phyloP scores from a whole-genome alignment of 2,113 vertebrate species.

The Rhabdornis inornatus region DNA sequence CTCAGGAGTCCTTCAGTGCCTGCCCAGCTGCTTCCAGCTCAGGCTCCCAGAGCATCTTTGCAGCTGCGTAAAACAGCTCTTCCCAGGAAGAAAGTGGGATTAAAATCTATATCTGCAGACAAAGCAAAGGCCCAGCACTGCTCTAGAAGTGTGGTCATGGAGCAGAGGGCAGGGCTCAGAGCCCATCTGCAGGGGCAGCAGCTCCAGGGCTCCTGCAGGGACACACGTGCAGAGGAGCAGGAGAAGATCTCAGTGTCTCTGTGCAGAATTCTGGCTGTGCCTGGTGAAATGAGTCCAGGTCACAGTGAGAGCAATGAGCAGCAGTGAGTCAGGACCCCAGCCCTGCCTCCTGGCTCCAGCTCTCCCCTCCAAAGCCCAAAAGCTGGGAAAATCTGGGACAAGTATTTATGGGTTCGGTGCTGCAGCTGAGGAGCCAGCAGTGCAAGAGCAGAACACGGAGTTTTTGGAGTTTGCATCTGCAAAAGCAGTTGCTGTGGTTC shows the following conservation, averaged over 20 bases:
- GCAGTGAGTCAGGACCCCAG: neutral
- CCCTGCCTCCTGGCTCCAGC: neutral
- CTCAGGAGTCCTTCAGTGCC: accelerated
- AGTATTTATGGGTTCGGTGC: neutral
- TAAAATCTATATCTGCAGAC: accelerated
- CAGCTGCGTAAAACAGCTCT: accelerated
- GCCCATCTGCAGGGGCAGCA: neutral
- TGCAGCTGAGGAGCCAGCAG: slow-evolving; percentile 14
- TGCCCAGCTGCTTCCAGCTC: neutral
- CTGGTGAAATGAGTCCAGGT: neutral
- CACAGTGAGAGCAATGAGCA: neutral
- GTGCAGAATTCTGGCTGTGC: neutral
- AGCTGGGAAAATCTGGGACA: slow-evolving; percentile 6
- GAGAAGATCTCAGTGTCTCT: accelerated
- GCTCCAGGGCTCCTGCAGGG: neutral
- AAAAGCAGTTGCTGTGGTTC: slow-evolving; percentile 26
- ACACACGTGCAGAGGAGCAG: accelerated
- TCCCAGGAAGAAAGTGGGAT: neutral
- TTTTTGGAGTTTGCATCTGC: slow-evolving; percentile 9
- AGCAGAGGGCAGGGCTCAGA: neutral
- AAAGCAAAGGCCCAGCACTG: neutral
- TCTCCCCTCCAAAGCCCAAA: neutral
- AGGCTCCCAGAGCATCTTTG: neutral
- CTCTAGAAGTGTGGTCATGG: accelerated
- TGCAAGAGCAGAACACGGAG: neutral